phyloP scores from a whole-genome alignment of 1,140 invertebrate genomes.

The Drosophila micromelanica region DNA sequence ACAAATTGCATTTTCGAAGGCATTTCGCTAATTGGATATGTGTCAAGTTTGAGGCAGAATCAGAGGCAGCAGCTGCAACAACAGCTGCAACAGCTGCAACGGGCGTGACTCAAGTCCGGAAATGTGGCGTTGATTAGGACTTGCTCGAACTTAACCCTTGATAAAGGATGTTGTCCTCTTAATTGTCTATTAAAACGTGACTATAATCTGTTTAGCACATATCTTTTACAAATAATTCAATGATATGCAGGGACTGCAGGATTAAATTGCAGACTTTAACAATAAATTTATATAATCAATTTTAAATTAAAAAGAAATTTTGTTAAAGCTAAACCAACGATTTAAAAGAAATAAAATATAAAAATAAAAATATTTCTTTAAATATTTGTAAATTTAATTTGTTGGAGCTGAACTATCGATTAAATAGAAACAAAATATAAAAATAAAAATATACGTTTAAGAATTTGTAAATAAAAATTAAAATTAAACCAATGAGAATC shows the following conservation, averaged over 20 bases:
- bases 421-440: too few relatives aligned
- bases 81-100: background rate
- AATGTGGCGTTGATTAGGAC: conserved; percentile 44
- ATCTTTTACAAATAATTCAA: background rate
- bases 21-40: conserved; percentile 62
- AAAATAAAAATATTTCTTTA: too few relatives aligned
- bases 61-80: conserved; percentile 4
- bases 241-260: background rate
- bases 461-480: too few relatives aligned
- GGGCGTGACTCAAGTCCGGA: conserved; percentile 34
- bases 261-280: too few relatives aligned
- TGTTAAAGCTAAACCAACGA: too few relatives aligned
- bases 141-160: conserved; percentile 15
- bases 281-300: too few relatives aligned
- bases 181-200: conserved; percentile 31
- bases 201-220: conserved; percentile 4
- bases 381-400: too few relatives aligned
- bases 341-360: too few relatives aligned
- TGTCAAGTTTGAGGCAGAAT: conserved; percentile 24
- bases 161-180: conserved; percentile 7
- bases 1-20: conserved; percentile 35
- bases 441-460: too few relatives aligned
- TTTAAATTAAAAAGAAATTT: too few relatives aligned
- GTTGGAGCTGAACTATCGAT: too few relatives aligned
- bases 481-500: background rate